phyloP scores from a whole-genome alignment of 2,888 invertebrate species.

The Athalia cordata region DNA sequence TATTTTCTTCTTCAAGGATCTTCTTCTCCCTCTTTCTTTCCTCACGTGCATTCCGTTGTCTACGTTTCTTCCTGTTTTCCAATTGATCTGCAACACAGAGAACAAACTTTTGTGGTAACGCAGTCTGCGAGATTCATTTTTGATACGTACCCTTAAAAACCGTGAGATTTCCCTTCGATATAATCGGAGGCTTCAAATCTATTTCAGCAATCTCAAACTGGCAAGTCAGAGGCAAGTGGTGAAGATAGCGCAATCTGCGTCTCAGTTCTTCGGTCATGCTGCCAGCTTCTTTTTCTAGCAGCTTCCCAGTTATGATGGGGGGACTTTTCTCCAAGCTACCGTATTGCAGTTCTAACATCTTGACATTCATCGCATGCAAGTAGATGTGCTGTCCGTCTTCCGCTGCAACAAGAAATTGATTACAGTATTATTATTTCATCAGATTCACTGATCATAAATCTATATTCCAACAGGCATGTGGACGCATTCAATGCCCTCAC shows the following conservation, averaged over 20 bases:
- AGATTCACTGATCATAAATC: constrained; percentile 19
- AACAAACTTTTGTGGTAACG: too few species aligned
- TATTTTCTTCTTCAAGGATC: constrained; percentile 84
- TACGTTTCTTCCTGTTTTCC: constrained; percentile 80
- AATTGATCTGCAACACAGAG: constrained; percentile 79
- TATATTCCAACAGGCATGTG: constrained; percentile 27
- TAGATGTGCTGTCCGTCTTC: constrained; percentile 95
- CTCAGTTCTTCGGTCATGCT: constrained; percentile 90
- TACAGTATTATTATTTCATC: constrained; percentile 11
- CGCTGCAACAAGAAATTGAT: constrained; percentile 76
- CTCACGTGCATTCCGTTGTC: constrained; percentile 84
- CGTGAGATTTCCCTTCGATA: constrained; percentile 81
- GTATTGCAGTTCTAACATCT: constrained; percentile 91
- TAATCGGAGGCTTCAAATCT: constrained; percentile 82
- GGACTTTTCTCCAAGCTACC: constrained; percentile 89
- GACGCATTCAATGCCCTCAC: constrained; percentile 71
- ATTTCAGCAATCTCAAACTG: constrained; percentile 94
- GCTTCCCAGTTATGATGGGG: constrained; percentile 81
- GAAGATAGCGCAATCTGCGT: constrained; percentile 83
- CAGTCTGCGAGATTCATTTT: not conserved
- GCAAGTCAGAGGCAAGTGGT: constrained; percentile 93
- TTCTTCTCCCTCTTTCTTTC: constrained; percentile 87
- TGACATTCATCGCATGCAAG: constrained; percentile 91
- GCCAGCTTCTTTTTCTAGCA: constrained; percentile 91
- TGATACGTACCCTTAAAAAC: constrained; percentile 80